phyloP scores from a whole-genome alignment of 1,140 invertebrate species.

The Diorhabda carinulata region DNA sequence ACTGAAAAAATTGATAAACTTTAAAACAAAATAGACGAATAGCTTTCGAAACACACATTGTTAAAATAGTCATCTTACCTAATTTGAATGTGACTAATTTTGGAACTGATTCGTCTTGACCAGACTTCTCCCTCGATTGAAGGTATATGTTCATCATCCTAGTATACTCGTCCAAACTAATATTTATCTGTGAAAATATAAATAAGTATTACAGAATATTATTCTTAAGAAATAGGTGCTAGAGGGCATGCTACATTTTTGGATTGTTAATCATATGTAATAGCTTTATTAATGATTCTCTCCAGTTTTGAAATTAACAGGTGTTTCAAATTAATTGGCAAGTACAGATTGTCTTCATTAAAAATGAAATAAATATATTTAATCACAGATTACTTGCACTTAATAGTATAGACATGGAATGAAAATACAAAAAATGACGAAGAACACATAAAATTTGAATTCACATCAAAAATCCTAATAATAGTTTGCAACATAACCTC shows the following conservation, averaged over 20 bases:
- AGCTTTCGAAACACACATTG: too few relatives aligned
- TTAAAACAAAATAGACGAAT: background rate
- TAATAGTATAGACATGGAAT: too few relatives aligned
- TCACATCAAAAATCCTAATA: too few relatives aligned
- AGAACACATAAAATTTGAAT: too few relatives aligned
- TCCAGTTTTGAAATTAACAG: too few relatives aligned
- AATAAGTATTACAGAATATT: conserved; percentile 16
- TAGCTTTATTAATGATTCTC: background rate
- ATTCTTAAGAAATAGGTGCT: background rate
- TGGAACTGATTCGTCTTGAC: conserved; percentile 29
- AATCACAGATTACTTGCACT: too few relatives aligned
- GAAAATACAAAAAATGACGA: too few relatives aligned
- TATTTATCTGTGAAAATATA: conserved; percentile 39
- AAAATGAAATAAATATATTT: too few relatives aligned
- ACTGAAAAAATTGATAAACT: too few relatives aligned
- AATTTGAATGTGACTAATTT: conserved; percentile 40
- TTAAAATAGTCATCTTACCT: conserved; percentile 30
- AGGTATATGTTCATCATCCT: conserved; percentile 39
- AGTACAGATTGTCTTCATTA: too few relatives aligned
- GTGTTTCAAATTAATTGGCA: too few relatives aligned
- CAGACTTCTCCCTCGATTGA: conserved; percentile 26
- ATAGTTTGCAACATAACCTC: too few relatives aligned
- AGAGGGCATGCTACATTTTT: background rate
- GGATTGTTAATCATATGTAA: background rate
- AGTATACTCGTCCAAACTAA: conserved; percentile 43